These are phyloP conservation scores for Halesus radiatus DNA, from an alignment of 1,140 invertebrate genomes.

Conservation along the genomic window DNA sequence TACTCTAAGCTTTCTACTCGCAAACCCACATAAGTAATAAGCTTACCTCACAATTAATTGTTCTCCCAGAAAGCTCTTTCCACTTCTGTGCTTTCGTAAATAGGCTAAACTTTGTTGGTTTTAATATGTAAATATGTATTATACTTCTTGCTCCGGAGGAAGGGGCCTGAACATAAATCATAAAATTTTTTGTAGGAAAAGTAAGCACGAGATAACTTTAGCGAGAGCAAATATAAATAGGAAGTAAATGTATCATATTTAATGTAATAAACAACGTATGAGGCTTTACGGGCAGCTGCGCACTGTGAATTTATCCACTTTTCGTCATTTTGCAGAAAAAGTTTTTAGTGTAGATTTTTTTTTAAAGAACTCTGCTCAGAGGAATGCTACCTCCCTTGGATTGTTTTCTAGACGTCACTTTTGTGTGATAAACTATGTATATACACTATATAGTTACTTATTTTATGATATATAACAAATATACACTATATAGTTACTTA, in stretches of 20 bases:
- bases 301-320: too few species aligned
- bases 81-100: slow-evolving; percentile 41
- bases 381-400: too few species aligned
- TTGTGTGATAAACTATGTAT: too few species aligned
- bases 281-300: too few species aligned
- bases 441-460: too few species aligned
- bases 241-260: background rate
- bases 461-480: too few species aligned
- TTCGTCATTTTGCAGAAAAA: too few species aligned
- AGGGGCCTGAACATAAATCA: background rate
- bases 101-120: slow-evolving; percentile 41
- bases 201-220: background rate
- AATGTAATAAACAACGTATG: background rate
- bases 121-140: slow-evolving; percentile 37
- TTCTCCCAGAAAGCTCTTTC: slow-evolving; percentile 40
- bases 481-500: too few species aligned
- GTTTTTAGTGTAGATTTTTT: too few species aligned
- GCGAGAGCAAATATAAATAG: too few species aligned
- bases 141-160: background rate
- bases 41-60: slow-evolving; percentile 47
- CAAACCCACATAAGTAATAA: slow-evolving; percentile 47
- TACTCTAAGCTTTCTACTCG: slow-evolving; percentile 32
- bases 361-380: too few species aligned
- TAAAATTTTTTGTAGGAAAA: background rate
- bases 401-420: too few species aligned